These are phyloP conservation scores for Pachymerium ferrugineum DNA, from an alignment of 2,888 invertebrate species.

Conservation along the genomic window DNA sequence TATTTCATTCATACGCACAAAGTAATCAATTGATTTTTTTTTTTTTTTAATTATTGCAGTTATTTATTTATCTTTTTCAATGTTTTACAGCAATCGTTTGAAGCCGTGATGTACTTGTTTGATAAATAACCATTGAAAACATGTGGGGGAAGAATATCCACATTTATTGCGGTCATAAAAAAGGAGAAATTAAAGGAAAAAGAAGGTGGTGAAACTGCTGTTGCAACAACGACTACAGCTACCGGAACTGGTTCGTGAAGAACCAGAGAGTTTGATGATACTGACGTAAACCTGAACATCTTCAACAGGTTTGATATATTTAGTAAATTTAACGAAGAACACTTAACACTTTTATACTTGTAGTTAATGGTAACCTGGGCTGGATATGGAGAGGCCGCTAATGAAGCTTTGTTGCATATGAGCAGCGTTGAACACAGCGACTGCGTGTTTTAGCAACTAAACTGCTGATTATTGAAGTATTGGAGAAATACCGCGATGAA, in stretches of 20 bases:
- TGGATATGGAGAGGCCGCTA: constrained; percentile 62
- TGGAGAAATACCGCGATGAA: constrained; percentile 60
- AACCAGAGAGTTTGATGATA: constrained; percentile 40
- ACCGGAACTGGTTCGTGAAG: constrained; percentile 35
- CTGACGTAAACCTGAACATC: constrained; percentile 57
- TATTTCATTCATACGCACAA: constrained; percentile 71
- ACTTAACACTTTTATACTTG: too few species aligned
- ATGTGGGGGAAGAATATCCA: constrained; percentile 70
- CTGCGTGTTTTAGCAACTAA: constrained; percentile 55
- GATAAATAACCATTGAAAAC: constrained; percentile 65
- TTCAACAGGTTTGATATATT: constrained; percentile 49
- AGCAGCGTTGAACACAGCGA: constrained; percentile 70
- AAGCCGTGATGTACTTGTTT: constrained; percentile 70
- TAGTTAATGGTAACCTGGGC: constrained; percentile 63
- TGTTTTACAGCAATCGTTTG: constrained; percentile 59
- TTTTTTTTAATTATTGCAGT: too few species aligned
- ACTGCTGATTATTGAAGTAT: constrained; percentile 49
- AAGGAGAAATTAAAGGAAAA: constrained; percentile 49
- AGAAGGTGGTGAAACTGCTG: constrained; percentile 33
- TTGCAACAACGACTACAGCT: constrained; percentile 13
- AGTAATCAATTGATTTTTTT: too few species aligned
- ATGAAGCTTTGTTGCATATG: constrained; percentile 67
- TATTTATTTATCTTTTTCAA: too few species aligned
- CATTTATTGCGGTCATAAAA: constrained; percentile 69
- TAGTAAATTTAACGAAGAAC: too few species aligned